Conservation (phyloP, 2,113 vertebrate genomes). For the Morphnarchus princeps region DNA sequence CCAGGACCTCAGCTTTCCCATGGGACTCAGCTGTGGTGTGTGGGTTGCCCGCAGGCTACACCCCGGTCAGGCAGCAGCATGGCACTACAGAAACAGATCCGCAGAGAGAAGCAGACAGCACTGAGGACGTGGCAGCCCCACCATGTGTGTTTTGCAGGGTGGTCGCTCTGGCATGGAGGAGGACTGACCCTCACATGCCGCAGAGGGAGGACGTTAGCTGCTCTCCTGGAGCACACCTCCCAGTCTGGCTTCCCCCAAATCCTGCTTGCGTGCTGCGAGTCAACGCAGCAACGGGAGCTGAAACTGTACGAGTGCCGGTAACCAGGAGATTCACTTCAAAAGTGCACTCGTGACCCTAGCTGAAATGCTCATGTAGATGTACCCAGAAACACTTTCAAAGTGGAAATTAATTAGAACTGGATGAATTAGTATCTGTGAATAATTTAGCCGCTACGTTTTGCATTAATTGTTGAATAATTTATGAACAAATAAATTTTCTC, state of each 20-base stretch:
- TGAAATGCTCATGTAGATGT: not conserved
- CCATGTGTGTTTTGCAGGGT: rapidly evolving
- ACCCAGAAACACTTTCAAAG: not conserved
- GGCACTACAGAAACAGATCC: not conserved
- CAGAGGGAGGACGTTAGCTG: rapidly evolving
- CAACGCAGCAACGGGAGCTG: rapidly evolving
- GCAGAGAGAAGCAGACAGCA: not conserved
- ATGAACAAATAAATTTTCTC: slow-evolving; percentile 49
- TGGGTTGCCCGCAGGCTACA: not conserved
- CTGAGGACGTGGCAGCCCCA: rapidly evolving
- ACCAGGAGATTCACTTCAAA: not conserved
- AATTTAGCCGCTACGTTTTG: slow-evolving; percentile 10
- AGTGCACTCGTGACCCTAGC: not conserved
- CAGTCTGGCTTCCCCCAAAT: not conserved
- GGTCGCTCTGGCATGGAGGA: rapidly evolving
- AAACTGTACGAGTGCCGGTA: rapidly evolving
- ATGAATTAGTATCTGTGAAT: slow-evolving; percentile 48
- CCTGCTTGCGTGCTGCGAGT: rapidly evolving
- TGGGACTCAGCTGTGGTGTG: not conserved
- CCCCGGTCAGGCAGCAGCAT: rapidly evolving
- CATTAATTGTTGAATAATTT: slow-evolving; percentile 55
- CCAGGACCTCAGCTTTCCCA: not conserved
- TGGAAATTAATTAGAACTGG: slow-evolving; percentile 9
- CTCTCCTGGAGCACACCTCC: rapidly evolving
- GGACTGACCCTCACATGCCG: rapidly evolving